Evolutionary conservation across 2,113 vertebrate genomes (phyloP), one percentile per base, ranked within the genome.

Genomic region (Leptobrachium leishanense): DNA sequence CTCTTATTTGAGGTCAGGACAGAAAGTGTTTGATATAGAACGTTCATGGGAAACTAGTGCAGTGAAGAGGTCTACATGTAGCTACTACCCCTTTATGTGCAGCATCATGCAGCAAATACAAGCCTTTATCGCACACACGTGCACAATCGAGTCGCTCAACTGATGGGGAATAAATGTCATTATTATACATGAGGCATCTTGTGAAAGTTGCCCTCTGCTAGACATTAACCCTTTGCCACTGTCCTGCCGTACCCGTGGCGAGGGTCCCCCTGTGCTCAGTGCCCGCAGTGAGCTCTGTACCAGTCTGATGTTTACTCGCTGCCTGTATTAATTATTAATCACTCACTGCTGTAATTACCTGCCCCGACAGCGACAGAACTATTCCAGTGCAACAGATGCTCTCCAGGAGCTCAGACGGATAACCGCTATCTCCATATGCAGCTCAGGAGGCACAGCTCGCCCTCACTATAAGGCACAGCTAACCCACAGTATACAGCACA

Each of bases 331-430:
- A 73, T 50, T 80, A 80, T 80, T 80, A 80, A 80, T 74, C 54
- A 74, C 71, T 64, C 69, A 50, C 71, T 68, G 65, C 78, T 80
- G 78, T 80, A 74, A 74, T 80, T 74, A 63, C 78, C 55, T 80
- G 65, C 71, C 77, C 63, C 50, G 54, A 62, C 71, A 79, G 77
- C 42, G 46, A 79, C 63, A 68, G 40, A 55, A 68, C 70, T 68
- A 43, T 68, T 73, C 39, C 53, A 59, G 71, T 54, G 71, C 70
- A 73, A 57, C 8, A 66, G 63, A 46, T 66, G 55, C 77, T 72
- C 70, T 46, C 77, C 53, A 50, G 77, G 64, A 80, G 70, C 41
- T 68, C 41, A 43, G n/a, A 62, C 40, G 8, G 42, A 42, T 41
- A 20, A 62, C 54, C n/a, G 53, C 77, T 62, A 57, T 62, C n/a